Evolutionary conservation across 2,113 vertebrate species (phyloP).

Genomic region (Sciurus niger): DNA sequence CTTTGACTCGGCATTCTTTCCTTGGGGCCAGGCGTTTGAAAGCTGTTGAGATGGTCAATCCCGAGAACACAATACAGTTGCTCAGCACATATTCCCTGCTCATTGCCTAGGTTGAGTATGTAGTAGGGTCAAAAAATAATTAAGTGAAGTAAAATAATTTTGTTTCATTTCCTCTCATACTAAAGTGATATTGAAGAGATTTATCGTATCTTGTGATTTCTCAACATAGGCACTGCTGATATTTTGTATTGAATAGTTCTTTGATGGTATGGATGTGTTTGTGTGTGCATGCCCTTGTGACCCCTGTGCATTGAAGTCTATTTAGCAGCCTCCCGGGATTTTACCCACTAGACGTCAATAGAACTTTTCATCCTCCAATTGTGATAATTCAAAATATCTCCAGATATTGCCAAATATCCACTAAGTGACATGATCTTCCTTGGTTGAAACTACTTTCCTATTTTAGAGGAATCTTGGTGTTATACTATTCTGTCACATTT

Average conservation of each 20-base stretch:
- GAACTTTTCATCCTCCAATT: neutral
- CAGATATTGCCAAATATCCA: neutral
- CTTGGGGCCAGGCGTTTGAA: neutral
- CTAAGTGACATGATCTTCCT: neutral
- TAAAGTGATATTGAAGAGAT: neutral
- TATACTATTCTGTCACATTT: conserved; percentile 6
- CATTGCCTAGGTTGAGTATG: neutral
- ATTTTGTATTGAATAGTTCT: neutral
- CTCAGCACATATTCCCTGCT: neutral
- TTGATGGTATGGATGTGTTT: neutral
- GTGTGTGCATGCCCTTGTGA: neutral
- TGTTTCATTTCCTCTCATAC: neutral
- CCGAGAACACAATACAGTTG: neutral
- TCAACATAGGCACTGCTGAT: neutral
- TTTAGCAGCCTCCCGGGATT: neutral
- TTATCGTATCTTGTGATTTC: neutral
- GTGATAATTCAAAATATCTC: neutral
- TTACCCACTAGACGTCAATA: neutral
- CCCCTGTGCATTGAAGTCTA: neutral
- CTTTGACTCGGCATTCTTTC: neutral
- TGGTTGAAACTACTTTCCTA: neutral
- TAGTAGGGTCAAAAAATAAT: neutral
- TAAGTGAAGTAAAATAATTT: conserved; percentile 45
- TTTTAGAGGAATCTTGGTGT: conserved; percentile 58
- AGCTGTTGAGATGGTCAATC: neutral